A percentile compares a stretch with the other conserved stretches of the same genome.
Conservation (phyloP, 2,113 vertebrate species). For the Semnornis frantzii region DNA sequence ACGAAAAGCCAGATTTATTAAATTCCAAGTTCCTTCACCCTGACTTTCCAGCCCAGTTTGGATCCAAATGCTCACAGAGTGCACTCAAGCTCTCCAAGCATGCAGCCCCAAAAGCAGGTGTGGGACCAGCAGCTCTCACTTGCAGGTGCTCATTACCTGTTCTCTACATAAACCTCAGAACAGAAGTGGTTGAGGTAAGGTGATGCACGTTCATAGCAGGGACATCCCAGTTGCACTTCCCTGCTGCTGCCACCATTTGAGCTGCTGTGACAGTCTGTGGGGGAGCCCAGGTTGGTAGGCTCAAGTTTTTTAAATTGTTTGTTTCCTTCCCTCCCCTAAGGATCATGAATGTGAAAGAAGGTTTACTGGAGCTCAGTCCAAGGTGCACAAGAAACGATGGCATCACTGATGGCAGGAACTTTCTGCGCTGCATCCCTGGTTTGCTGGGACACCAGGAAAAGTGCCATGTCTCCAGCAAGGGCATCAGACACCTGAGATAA, state of each 20-base stretch:
- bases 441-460: accelerated
- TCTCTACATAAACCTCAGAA: background rate
- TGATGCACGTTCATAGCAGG: accelerated
- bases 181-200: accelerated
- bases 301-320: background rate
- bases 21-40: background rate
- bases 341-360: background rate
- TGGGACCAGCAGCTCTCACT: background rate
- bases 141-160: accelerated
- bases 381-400: background rate
- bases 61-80: accelerated
- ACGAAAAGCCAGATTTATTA: background rate
- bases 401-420: accelerated
- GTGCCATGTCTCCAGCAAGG: background rate
- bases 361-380: background rate
- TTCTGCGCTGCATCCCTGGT: background rate
- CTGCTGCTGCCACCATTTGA: accelerated
- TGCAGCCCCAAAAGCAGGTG: accelerated
- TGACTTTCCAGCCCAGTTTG: background rate
- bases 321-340: no score
- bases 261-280: background rate
- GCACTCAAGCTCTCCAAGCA: background rate
- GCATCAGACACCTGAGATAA: background rate
- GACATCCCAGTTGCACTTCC: background rate
- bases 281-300: background rate